phyloP scores from a whole-genome alignment of 2,888 invertebrate species.

The Lasioglossum oenotherae region DNA sequence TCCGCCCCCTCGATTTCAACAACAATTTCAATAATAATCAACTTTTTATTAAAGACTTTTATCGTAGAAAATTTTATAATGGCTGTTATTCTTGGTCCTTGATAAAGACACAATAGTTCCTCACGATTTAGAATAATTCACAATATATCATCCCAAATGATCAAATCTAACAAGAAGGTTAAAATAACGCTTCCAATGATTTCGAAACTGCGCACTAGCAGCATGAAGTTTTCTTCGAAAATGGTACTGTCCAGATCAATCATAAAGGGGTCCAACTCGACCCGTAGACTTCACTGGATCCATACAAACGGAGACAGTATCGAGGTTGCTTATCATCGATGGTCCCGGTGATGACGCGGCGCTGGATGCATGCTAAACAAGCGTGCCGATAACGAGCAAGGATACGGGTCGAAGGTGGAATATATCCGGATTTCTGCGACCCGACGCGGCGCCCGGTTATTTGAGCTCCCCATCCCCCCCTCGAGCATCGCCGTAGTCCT shows the following conservation, averaged over 20 bases:
- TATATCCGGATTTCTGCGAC: constrained; percentile 47
- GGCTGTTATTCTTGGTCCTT: too few species aligned
- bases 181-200: not conserved
- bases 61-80: too few species aligned
- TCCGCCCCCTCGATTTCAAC: too few species aligned
- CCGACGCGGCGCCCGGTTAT: constrained; percentile 22
- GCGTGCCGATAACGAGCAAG: constrained; percentile 54
- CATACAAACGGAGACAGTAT: constrained; percentile 11
- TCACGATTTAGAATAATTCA: too few species aligned
- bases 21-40: too few species aligned
- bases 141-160: too few species aligned
- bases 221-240: not conserved
- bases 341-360: constrained; percentile 5
- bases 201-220: not conserved
- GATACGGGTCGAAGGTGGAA: constrained; percentile 25
- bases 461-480: not conserved
- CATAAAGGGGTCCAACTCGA: not conserved
- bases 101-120: too few species aligned
- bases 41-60: too few species aligned
- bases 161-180: too few species aligned
- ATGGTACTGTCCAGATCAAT: not conserved
- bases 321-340: constrained; percentile 34
- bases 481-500: constrained; percentile 3
- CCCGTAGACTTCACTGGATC: not conserved
- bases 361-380: constrained; percentile 51